Percentiles rank a stretch among this genome's conserved stretches.
Conservation (phyloP, 1,140 invertebrate species). For the Adoxophyes honmai region DNA sequence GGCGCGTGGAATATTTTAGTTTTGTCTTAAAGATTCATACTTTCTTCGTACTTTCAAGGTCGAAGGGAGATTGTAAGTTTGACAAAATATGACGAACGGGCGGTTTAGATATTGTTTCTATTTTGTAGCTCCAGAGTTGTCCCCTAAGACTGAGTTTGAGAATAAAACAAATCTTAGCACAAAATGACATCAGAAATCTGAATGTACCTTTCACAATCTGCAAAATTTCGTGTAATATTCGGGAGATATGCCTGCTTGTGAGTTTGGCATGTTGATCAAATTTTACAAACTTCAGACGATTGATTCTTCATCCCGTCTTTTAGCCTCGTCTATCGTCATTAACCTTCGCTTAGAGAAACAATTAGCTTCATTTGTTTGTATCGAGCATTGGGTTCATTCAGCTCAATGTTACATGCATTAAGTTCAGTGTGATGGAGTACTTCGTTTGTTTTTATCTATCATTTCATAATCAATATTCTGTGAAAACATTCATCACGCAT, state of each 20-base stretch:
- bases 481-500: background rate
- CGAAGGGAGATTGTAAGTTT: too few species aligned
- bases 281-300: background rate
- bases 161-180: too few species aligned
- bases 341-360: constrained; percentile 1
- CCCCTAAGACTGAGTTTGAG: too few species aligned
- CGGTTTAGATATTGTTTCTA: too few species aligned
- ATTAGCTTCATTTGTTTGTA: constrained; percentile 9
- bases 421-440: background rate
- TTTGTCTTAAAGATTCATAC: background rate
- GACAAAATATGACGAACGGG: too few species aligned
- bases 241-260: too few species aligned
- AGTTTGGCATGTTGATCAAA: too few species aligned
- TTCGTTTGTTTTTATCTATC: background rate
- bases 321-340: background rate
- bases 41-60: too few species aligned
- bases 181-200: too few species aligned
- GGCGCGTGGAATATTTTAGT: background rate
- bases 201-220: too few species aligned
- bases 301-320: background rate
- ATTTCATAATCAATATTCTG: constrained; percentile 1
- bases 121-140: too few species aligned
- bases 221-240: too few species aligned
- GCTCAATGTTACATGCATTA: background rate
- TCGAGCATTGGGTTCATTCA: background rate